Conservation (phyloP, 2,797 vertebrate genomes). For the Leucoraja ocellata region DNA sequence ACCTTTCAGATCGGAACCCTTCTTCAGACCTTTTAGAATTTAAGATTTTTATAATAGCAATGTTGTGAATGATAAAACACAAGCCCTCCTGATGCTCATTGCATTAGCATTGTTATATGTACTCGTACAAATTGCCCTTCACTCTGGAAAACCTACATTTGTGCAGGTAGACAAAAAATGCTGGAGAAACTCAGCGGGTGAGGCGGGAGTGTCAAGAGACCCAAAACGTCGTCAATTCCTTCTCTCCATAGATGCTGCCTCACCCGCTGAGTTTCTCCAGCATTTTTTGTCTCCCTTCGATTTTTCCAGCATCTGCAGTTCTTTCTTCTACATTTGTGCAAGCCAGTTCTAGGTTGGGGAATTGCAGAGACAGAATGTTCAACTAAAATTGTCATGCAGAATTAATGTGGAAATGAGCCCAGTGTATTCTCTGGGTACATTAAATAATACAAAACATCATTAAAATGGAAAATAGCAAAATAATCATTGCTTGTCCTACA, state of each 20-base stretch:
- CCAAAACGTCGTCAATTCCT: no score
- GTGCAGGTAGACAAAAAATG: no score
- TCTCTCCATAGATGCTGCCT: no score
- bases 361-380: not conserved
- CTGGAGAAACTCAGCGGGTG: no score
- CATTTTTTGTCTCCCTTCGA: not conserved
- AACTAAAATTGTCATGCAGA: not conserved
- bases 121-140: not conserved
- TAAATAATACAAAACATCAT: not conserved
- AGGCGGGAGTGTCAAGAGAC: no score
- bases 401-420: not conserved
- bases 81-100: not conserved
- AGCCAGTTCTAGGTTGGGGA: not conserved
- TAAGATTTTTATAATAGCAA: no score
- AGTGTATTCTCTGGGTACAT: not conserved
- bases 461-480: not conserved
- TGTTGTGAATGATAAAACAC: not conserved
- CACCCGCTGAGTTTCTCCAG: no score
- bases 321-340: no score
- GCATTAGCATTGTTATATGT: no score
- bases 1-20: no score
- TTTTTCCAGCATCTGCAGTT: no score
- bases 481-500: not conserved
- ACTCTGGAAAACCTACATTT: not conserved
- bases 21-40: no score